Evolutionary conservation across 2,797 vertebrate species (phyloP).

Genomic region (Sarcoramphus papa): DNA sequence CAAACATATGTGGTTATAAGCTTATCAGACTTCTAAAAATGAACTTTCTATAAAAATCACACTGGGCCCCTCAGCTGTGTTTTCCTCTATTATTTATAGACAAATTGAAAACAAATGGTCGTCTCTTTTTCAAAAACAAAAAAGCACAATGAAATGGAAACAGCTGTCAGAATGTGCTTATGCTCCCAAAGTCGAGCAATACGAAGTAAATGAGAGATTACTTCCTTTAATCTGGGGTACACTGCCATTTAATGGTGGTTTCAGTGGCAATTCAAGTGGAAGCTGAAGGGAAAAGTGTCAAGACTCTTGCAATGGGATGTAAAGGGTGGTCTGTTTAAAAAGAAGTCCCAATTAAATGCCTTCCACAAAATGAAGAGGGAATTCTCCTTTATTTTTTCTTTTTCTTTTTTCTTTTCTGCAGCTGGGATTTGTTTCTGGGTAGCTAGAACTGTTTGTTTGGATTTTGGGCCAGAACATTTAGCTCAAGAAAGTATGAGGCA

Average conservation of each 20-base stretch:
- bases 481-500: neutral
- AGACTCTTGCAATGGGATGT: neutral
- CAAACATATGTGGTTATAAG: slow-evolving; percentile 68
- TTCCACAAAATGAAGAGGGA: neutral
- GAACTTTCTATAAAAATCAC: slow-evolving; percentile 72
- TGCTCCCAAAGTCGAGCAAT: slow-evolving; percentile 65
- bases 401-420: neutral
- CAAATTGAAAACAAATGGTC: slow-evolving; percentile 83
- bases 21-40: slow-evolving; percentile 75
- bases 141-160: slow-evolving; percentile 74
- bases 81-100: slow-evolving; percentile 85
- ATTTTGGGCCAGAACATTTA: neutral
- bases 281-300: slow-evolving; percentile 10
- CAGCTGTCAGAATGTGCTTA: slow-evolving; percentile 83
- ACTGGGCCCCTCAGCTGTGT: slow-evolving; percentile 75
- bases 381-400: rapidly evolving
- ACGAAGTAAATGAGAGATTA: slow-evolving; percentile 51
- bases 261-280: slow-evolving; percentile 34
- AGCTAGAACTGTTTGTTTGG: neutral
- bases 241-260: slow-evolving; percentile 73
- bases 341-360: neutral
- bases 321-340: neutral
- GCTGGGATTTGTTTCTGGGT: neutral
- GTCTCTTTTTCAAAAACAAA: slow-evolving; percentile 52
- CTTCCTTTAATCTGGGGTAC: slow-evolving; percentile 72